Conservation (phyloP, 30 jellyfish, hydroid and myxozoan genomes). For the Chironex yamaguchii region DNA sequence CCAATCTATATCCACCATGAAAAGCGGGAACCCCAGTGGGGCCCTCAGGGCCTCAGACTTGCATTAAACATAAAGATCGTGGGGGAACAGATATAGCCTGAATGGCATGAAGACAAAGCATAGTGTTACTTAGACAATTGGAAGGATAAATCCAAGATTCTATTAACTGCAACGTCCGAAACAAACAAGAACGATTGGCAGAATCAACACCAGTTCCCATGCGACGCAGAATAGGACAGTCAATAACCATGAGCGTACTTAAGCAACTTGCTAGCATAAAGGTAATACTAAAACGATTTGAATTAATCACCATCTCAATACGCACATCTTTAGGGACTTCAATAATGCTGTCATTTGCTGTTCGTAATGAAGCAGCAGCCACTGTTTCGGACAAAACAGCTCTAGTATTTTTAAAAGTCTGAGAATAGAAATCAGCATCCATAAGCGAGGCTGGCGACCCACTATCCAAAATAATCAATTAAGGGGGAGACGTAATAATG, state of each 20-base stretch:
- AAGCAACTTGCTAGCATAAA: neutral
- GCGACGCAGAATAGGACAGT: neutral
- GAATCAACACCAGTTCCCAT: neutral
- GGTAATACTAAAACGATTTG: neutral
- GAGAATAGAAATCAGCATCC: too few species aligned
- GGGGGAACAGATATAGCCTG: neutral
- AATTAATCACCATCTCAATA: neutral
- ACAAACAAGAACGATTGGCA: neutral
- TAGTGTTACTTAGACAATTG: neutral
- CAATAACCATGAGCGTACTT: neutral
- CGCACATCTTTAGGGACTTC: neutral
- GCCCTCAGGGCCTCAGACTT: too few species aligned
- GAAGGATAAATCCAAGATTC: neutral
- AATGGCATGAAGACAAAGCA: neutral
- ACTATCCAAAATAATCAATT: too few species aligned
- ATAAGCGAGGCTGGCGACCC: too few species aligned
- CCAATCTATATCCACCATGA: neutral
- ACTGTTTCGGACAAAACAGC: too few species aligned
- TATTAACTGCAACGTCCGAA: neutral
- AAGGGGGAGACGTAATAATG: too few species aligned
- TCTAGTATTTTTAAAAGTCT: too few species aligned
- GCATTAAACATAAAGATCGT: neutral
- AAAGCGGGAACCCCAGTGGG: neutral
- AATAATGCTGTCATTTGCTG: neutral
- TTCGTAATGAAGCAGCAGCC: neutral